Conservation (phyloP, 1,140 invertebrate species). For the Bicyclus anynana region DNA sequence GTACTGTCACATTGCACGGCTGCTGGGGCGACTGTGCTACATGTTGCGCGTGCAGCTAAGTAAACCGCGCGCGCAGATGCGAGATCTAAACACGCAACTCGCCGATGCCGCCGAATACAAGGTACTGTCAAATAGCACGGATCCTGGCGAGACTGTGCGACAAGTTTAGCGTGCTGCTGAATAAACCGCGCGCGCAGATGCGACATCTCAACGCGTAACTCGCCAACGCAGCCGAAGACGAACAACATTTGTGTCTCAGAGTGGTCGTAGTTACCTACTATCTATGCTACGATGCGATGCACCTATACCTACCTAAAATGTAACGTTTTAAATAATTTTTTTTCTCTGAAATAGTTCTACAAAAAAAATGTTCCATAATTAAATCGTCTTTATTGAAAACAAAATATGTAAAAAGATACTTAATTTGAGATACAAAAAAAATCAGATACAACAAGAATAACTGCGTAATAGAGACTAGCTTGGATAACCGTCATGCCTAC, state of each 20-base stretch:
- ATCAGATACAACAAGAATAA: neutral
- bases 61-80: conserved; percentile 83
- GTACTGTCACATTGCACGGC: conserved; percentile 57
- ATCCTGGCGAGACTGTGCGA: conserved; percentile 86
- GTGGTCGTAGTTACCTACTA: neutral
- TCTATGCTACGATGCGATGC: too few relatives aligned
- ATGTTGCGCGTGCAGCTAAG: conserved; percentile 83
- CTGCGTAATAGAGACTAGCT: conserved; percentile 11
- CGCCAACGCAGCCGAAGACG: conserved; percentile 89
- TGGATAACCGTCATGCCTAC: conserved; percentile 19
- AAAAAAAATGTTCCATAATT: too few relatives aligned
- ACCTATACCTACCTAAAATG: too few relatives aligned
- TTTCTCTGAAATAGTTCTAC: too few relatives aligned
- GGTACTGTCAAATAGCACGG: conserved; percentile 62
- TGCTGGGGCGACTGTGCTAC: conserved; percentile 86
- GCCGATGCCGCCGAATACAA: conserved; percentile 91
- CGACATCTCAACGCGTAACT: conserved; percentile 88
- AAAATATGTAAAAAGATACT: too few relatives aligned
- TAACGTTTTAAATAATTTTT: too few relatives aligned
- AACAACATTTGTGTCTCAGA: too few relatives aligned
- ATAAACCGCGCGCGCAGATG: conserved; percentile 83
- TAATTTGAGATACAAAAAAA: too few relatives aligned
- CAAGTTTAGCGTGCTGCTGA: conserved; percentile 83
- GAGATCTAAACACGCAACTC: conserved; percentile 87
- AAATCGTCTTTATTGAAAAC: conserved; percentile 2